Percentiles rank a stretch among this genome's conserved stretches.
Evolutionary conservation across 37 sponge, comb jelly and placozoan species (phyloP).

Genomic region (Eunapius fragilis): DNA sequence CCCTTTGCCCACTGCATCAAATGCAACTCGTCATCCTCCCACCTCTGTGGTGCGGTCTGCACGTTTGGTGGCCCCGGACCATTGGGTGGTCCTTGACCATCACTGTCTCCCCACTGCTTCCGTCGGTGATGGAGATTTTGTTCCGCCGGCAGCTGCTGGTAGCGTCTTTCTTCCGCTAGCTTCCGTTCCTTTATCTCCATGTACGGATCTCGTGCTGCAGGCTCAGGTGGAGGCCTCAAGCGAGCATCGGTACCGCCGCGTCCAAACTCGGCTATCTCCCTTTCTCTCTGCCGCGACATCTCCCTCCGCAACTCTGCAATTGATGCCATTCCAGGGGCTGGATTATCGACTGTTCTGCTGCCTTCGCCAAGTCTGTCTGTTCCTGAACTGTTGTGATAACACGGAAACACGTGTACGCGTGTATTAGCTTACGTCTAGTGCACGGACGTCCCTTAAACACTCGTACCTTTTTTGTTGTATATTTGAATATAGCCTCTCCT

Average conservation of each 20-base stretch:
- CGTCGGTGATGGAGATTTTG: neutral
- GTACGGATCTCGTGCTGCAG: constrained; percentile 14
- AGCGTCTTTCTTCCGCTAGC: constrained; percentile 34
- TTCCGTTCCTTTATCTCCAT: constrained; percentile 2
- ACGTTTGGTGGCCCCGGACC: neutral
- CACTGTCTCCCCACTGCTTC: constrained; percentile 5
- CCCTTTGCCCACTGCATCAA: constrained; percentile 47
- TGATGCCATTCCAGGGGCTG: neutral
- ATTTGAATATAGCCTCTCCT: constrained; percentile 5
- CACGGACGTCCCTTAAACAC: neutral
- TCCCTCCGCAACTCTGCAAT: constrained; percentile 47
- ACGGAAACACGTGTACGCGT: neutral
- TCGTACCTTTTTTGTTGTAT: constrained; percentile 9
- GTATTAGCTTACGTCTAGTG: neutral
- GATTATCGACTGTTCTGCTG: constrained; percentile 12
- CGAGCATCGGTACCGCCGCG: neutral
- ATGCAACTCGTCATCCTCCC: constrained; percentile 66
- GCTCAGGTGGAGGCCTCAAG: neutral
- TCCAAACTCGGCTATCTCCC: constrained; percentile 28
- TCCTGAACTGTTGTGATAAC: neutral
- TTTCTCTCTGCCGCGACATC: constrained; percentile 41
- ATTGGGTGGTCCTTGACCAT: neutral
- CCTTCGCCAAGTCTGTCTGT: constrained; percentile 9
- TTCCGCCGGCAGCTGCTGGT: neutral
- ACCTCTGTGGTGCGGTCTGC: neutral